Evolutionary conservation across 2,888 invertebrate genomes (phyloP).

Genomic region (Papilio protenor): DNA sequence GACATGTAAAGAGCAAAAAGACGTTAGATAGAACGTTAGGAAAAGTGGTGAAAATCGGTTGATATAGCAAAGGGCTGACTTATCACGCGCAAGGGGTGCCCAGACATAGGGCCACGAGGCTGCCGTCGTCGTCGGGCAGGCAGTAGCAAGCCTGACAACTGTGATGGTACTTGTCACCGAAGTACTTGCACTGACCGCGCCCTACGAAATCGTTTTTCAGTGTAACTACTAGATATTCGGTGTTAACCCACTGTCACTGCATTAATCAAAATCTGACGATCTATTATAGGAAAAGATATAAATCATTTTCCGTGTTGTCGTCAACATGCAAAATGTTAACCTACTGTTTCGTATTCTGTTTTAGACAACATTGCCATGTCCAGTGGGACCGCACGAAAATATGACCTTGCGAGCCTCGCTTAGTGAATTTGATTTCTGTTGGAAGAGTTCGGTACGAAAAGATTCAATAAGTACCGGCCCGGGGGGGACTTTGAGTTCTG

Average conservation of each 20-base stretch:
- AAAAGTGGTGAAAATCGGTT: not conserved
- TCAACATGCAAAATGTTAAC: conserved; percentile 17
- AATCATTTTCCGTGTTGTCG: conserved; percentile 18
- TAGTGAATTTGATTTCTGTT: conserved; percentile 37
- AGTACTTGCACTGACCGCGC: conserved; percentile 54
- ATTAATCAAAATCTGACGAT: not conserved
- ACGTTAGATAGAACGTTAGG: not conserved
- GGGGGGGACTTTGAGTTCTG: conserved; percentile 59
- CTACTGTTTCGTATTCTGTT: conserved; percentile 26
- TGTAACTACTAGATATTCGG: not conserved
- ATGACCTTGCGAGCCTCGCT: conserved; percentile 36
- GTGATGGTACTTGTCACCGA: conserved; percentile 56
- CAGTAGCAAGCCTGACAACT: conserved; percentile 57
- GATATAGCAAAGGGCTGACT: conserved; percentile 50
- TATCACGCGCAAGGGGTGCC: conserved; percentile 55
- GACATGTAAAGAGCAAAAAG: not conserved
- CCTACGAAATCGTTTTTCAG: conserved; percentile 45
- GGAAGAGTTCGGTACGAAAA: conserved; percentile 53
- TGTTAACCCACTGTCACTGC: not conserved
- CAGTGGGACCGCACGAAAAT: conserved; percentile 33
- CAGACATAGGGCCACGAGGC: conserved; percentile 51
- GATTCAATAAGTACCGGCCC: conserved; percentile 61
- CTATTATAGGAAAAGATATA: not conserved
- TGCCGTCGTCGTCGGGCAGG: conserved; percentile 48
- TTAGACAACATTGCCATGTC: conserved; percentile 22